Conservation (phyloP, 2,888 invertebrate genomes). For the Dilophus febrilis region DNA sequence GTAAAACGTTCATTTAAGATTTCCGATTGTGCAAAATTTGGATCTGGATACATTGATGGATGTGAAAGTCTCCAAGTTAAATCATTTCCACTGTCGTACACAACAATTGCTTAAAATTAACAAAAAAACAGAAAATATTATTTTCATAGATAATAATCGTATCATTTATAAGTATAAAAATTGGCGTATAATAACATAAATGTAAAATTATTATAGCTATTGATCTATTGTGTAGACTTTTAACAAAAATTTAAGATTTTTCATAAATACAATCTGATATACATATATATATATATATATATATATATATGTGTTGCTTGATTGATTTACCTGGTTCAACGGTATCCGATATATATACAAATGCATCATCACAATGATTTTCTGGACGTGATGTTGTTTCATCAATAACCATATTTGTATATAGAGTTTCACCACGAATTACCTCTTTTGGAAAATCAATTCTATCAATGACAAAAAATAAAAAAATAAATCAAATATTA, state of each 20-base stretch:
- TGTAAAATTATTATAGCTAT: too few species aligned
- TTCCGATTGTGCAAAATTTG: conserved; percentile 56
- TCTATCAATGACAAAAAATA: too few species aligned
- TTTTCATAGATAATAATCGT: too few species aligned
- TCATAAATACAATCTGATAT: too few species aligned
- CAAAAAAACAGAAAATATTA: too few species aligned
- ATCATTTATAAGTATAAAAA: too few species aligned
- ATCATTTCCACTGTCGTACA: conserved; percentile 48
- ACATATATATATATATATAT: too few species aligned
- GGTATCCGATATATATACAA: conserved; percentile 66
- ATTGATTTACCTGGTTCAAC: conserved; percentile 49
- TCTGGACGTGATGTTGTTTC: conserved; percentile 45
- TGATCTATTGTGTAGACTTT: too few species aligned
- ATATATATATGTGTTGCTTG: too few species aligned
- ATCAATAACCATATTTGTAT: conserved; percentile 65
- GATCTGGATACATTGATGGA: conserved; percentile 73
- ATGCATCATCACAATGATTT: conserved; percentile 53
- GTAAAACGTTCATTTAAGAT: conserved; percentile 49
- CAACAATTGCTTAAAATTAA: conserved; percentile 28
- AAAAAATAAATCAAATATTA: too few species aligned
- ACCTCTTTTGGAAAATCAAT: conserved; percentile 59
- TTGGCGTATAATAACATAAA: too few species aligned
- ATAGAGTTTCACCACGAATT: conserved; percentile 52
- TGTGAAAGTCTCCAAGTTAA: conserved; percentile 66
- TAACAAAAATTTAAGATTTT: too few species aligned